Conservation (phyloP, 2,797 vertebrate species). For the Graptemys geographica region DNA sequence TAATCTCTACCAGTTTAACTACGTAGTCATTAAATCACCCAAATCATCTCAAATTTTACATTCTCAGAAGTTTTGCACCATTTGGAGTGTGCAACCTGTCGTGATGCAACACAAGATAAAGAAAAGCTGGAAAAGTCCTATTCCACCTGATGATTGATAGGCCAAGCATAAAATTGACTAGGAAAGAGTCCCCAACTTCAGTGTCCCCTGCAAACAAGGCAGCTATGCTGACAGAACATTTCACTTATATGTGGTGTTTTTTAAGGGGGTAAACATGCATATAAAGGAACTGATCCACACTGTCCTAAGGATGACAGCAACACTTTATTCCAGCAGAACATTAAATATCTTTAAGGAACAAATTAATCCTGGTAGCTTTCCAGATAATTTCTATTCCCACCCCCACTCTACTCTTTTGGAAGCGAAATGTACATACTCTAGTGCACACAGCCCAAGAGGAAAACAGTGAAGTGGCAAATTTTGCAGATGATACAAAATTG, state of each 20-base stretch:
- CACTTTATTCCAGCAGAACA: not conserved
- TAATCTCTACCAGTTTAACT: constrained; percentile 53
- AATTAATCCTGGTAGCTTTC: not conserved
- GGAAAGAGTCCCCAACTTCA: not conserved
- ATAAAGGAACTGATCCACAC: not conserved
- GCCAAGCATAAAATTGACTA: constrained; percentile 5
- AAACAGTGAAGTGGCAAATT: not conserved
- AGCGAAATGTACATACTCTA: not conserved
- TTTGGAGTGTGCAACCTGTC: constrained; percentile 33
- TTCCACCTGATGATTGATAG: not conserved
- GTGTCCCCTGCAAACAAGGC: not conserved
- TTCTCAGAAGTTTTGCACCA: constrained; percentile 55
- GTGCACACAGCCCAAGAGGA: not conserved
- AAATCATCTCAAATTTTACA: constrained; percentile 58
- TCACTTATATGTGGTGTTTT: not conserved
- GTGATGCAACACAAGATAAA: constrained; percentile 39
- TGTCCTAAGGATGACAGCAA: not conserved
- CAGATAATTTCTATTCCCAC: not conserved
- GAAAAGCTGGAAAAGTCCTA: not conserved
- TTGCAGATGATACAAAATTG: not conserved
- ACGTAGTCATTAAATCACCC: constrained; percentile 36
- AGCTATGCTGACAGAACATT: not conserved
- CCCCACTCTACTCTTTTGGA: not conserved
- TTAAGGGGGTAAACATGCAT: not conserved
- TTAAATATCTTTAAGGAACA: not conserved